A percentile compares a stretch with the other conserved stretches of the same genome.
phyloP scores from a whole-genome alignment of 2,113 vertebrate species.

The Ellobius talpinus region DNA sequence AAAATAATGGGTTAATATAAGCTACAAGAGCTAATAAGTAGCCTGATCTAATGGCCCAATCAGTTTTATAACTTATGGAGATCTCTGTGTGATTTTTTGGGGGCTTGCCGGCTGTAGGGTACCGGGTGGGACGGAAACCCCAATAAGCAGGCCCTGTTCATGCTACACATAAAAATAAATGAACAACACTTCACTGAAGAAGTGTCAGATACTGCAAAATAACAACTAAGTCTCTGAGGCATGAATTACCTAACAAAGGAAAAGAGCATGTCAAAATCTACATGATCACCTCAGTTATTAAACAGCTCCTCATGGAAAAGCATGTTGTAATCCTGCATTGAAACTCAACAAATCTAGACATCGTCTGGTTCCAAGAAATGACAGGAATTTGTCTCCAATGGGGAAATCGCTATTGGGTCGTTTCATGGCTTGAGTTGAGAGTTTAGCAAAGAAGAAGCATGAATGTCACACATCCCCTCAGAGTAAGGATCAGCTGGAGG shows the following conservation, averaged over 20 bases:
- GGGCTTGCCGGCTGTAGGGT: too few species aligned
- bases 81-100: too few species aligned
- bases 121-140: too few species aligned
- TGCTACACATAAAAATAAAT: not conserved
- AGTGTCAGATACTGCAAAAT: not conserved
- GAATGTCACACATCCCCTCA: not conserved
- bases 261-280: not conserved
- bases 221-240: not conserved
- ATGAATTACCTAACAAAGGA: not conserved
- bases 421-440: not conserved
- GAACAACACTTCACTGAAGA: not conserved
- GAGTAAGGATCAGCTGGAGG: not conserved
- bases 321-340: not conserved
- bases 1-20: too few species aligned
- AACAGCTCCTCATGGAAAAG: not conserved
- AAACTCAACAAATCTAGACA: not conserved
- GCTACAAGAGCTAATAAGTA: too few species aligned
- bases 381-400: not conserved
- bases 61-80: too few species aligned
- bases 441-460: not conserved
- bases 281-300: not conserved
- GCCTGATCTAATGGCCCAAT: too few species aligned
- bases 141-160: too few species aligned
- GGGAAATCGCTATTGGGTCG: not conserved
- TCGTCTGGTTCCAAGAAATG: not conserved